Evolutionary conservation across 2,888 invertebrate genomes (phyloP).

Genomic region (Apocheima hispidaria): DNA sequence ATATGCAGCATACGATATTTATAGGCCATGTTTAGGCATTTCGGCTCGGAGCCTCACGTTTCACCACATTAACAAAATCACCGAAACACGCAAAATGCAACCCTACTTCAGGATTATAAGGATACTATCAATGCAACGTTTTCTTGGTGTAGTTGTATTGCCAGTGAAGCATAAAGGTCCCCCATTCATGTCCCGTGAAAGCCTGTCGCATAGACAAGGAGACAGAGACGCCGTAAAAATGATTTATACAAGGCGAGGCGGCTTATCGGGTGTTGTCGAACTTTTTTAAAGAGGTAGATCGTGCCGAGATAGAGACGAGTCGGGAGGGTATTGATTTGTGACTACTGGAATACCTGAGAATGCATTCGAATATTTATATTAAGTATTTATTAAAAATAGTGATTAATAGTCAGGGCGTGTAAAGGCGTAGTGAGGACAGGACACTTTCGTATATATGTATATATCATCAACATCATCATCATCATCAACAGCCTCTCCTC

Average conservation of each 20-base stretch:
- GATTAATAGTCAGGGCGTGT: not conserved
- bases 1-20: constrained; percentile 72
- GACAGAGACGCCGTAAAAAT: constrained; percentile 75
- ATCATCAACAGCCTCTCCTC: too few relatives aligned
- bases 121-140: constrained; percentile 27
- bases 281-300: constrained; percentile 67
- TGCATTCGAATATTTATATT: constrained; percentile 9
- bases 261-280: constrained; percentile 76
- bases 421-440: not conserved
- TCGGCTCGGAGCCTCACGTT: constrained; percentile 59
- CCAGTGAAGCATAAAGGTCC: constrained; percentile 72
- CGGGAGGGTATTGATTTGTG: constrained; percentile 45
- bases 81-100: constrained; percentile 43
- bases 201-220: constrained; percentile 77
- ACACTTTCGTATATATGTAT: too few relatives aligned
- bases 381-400: not conserved
- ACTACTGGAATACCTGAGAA: constrained; percentile 28
- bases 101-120: constrained; percentile 46
- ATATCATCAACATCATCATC: too few relatives aligned
- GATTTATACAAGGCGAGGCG: constrained; percentile 75
- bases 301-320: constrained; percentile 60
- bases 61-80: constrained; percentile 40
- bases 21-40: constrained; percentile 76
- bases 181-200: constrained; percentile 77
- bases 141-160: constrained; percentile 55